Conservation (phyloP, 2,113 vertebrate species). For the Mionectes macconnelli region DNA sequence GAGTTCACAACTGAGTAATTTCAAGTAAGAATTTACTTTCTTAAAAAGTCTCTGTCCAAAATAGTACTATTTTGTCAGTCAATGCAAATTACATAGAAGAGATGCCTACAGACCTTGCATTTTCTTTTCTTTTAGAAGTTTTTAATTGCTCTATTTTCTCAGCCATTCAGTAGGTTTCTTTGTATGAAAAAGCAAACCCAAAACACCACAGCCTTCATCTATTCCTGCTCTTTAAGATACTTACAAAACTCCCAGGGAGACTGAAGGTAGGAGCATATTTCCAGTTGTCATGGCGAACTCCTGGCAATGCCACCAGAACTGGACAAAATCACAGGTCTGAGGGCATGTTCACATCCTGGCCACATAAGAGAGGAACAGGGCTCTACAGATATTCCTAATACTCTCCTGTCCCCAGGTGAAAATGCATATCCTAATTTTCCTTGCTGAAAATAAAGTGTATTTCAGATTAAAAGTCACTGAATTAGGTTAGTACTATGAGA, state of each 20-base stretch:
- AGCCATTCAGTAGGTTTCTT: background rate
- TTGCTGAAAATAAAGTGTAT: conserved; percentile 3
- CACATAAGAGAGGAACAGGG: no score
- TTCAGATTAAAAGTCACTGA: conserved; percentile 50
- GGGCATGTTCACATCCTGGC: background rate
- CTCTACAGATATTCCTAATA: background rate
- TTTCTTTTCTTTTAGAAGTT: background rate
- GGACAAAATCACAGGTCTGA: background rate
- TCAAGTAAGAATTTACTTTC: background rate
- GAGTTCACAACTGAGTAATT: background rate
- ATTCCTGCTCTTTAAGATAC: background rate
- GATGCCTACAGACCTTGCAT: background rate
- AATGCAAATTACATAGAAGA: background rate
- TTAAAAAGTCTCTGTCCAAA: background rate
- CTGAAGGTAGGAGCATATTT: background rate
- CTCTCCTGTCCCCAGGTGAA: background rate
- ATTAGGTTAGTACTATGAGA: conserved; percentile 38
- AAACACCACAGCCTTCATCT: background rate
- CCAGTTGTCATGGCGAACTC: background rate
- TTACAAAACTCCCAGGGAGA: rapidly evolving
- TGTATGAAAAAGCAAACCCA: background rate
- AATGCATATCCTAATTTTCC: background rate
- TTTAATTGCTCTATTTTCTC: background rate
- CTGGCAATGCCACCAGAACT: rapidly evolving
- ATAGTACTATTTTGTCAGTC: background rate